Percentiles rank a stretch among this genome's conserved stretches.
Conservation (phyloP, 2,113 vertebrate genomes). For the Balaeniceps rex region DNA sequence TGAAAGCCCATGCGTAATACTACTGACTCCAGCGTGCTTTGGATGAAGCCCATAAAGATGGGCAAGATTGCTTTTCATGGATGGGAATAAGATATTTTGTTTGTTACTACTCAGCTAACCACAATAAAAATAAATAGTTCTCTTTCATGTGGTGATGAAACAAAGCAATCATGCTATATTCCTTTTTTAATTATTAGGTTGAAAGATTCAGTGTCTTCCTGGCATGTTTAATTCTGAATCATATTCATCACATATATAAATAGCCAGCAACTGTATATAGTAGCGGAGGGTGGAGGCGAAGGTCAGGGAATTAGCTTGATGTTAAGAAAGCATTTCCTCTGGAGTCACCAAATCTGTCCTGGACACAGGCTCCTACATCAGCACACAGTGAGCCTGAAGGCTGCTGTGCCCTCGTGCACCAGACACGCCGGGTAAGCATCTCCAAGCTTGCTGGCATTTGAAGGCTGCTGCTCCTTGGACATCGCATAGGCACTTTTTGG, state of each 20-base stretch:
- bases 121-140: conserved; percentile 31
- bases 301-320: background rate
- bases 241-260: conserved; percentile 23
- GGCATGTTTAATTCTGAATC: conserved; percentile 30
- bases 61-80: background rate
- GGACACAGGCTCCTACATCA: background rate
- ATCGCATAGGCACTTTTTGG: background rate
- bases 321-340: conserved; percentile 28
- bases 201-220: conserved; percentile 22
- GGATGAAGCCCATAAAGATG: background rate
- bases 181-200: conserved; percentile 36
- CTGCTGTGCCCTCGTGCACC: background rate
- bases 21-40: background rate
- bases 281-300: background rate
- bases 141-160: conserved; percentile 51
- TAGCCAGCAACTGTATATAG: conserved; percentile 19
- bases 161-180: background rate
- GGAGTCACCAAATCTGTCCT: conserved; percentile 8
- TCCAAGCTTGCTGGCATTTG: background rate
- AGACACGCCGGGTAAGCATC: accelerated
- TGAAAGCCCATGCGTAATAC: background rate
- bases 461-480: background rate
- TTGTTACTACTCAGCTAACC: conserved; percentile 36
- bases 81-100: conserved; percentile 29
- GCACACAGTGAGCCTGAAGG: background rate